Evolutionary conservation across 2,888 invertebrate genomes (phyloP), one percentile per base, ranked within the genome.

Genomic region (Troides helena): DNA sequence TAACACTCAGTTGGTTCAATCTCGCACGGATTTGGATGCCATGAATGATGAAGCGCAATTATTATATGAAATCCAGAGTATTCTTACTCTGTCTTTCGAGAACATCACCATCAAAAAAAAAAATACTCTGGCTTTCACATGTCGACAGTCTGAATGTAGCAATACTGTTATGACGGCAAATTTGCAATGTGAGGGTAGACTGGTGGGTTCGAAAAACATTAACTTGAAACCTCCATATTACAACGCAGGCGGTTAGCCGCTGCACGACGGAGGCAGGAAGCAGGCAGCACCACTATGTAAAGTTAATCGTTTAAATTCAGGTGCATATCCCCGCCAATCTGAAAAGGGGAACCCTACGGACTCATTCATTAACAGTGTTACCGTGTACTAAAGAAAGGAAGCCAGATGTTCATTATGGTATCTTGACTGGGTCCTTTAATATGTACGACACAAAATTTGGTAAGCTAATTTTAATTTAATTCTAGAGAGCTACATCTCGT

Each of bases 361-460:
- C 92, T 0, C 92, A 92, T 76, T 92, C 92, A 0, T 79, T 92
- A 39, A 92, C 92, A 5, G 83, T 89, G 1, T 65, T 92, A 56
- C 88, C 88, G 4, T 92, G 92, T 71, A 87, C 81, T 7, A 90
- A 90, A 74, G 88, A 89, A 30, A 85, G 75, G 62, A 87, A 78
- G 72, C 74, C 83, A 1, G 81, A 85, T 4, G 78, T 90, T 62
- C 90, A 88, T 71, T 92, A 89, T 69, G 92, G 92, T 14, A 91
- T 92, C 58, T 76, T 92, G 59, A 87, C 82, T 1, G 92, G 91
- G 0, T 81, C 89, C 0, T 87, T 86, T 72, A 92, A 91, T 71
- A 90, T 92, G 90, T 92, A 88, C 71, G 87, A 89, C 68, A 72
- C 63, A 12, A 90, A 89, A 80, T 92, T 86, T 72, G 77, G 92